Conservation (phyloP, 2,888 invertebrate genomes). For the Cheilosia pagana region DNA sequence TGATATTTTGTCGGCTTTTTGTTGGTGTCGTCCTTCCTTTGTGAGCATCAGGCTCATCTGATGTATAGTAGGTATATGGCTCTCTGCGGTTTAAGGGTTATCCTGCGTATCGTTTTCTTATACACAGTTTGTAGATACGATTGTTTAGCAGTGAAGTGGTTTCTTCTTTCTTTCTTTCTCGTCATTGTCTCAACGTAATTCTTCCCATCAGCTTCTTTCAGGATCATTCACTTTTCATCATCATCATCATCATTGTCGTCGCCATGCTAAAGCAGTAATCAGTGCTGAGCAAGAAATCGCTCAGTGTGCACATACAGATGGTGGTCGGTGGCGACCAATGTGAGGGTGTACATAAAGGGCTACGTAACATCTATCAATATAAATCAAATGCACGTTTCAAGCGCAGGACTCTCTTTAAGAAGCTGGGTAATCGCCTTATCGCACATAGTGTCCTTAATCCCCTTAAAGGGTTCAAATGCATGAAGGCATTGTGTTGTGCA, state of each 20-base stretch:
- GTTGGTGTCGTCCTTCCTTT: conserved; percentile 41
- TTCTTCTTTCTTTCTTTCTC: conserved; percentile 52
- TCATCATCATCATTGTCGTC: conserved; percentile 5
- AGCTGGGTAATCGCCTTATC: conserved; percentile 73
- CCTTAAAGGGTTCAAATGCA: conserved; percentile 73
- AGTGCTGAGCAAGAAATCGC: conserved; percentile 17
- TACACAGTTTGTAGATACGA: conserved; percentile 43
- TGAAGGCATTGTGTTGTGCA: conserved; percentile 60
- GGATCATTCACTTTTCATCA: conserved; percentile 66
- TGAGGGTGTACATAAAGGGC: conserved; percentile 36
- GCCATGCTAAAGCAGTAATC: neutral
- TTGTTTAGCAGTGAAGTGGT: conserved; percentile 68
- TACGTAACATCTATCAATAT: conserved; percentile 67
- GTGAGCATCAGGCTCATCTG: conserved; percentile 2
- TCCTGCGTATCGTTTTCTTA: conserved; percentile 37
- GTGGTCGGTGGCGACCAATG: conserved; percentile 1
- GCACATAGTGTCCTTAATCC: conserved; percentile 63
- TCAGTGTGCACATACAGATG: conserved; percentile 52
- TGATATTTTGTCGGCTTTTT: conserved; percentile 66
- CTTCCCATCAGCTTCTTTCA: conserved; percentile 63
- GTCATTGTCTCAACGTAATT: conserved; percentile 61
- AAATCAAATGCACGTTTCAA: conserved; percentile 69
- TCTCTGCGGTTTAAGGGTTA: conserved; percentile 67
- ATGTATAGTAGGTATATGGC: neutral
- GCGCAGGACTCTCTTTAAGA: conserved; percentile 47